Base-by-base conservation (phyloP, 2,888 invertebrate species). In the Alviniconcha strummeri region DNA sequence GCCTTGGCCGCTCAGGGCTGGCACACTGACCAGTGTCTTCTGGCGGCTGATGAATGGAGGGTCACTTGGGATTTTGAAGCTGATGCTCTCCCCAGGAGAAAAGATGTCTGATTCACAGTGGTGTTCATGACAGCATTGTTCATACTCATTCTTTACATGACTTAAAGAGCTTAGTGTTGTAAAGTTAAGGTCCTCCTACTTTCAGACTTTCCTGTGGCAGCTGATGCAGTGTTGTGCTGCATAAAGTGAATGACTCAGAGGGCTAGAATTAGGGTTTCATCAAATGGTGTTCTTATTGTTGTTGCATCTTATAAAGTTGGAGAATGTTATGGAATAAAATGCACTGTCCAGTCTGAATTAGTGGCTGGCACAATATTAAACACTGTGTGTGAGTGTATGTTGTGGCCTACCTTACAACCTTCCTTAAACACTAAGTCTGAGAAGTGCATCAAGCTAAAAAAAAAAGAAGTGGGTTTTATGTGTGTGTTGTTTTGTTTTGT, bases 31-130 rank as follows among this genome's bases (percentile, higher is more conserved):
- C 84, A 87, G 17, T 89, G 88, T 1, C 86, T 91, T n/a, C 87
- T 93, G 11, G 89, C 90, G 52, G 90, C 93, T 6, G 91, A 92
- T 84, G 93, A 93, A 84, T 93, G 93, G 93, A 88, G 93, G 76
- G 85, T 89, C 6, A 83, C 84, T 52, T 91, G 91, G 91, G 87
- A 89, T 36, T 83, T 80, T 36, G 36, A 36, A 3, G 36, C 36
- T 82, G 76, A 84, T 13, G 71, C 79, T 13, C 60, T 85, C 19
- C 55, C 74, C 57, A 71, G 57, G 11, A 81, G 83, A 11, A 85
- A 85, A 52, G 36, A 56, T 17, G 75, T 79, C 57, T 84, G 74
- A 82, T 8, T 67, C 13, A 11, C 17, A 19, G 13, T 19, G 19
- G 71, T 17, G 71, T 64, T 64, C 15, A 4, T 71, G 71, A 9